Evolutionary conservation across 1,140 invertebrate genomes (phyloP).

Genomic region (Formica selysi): DNA sequence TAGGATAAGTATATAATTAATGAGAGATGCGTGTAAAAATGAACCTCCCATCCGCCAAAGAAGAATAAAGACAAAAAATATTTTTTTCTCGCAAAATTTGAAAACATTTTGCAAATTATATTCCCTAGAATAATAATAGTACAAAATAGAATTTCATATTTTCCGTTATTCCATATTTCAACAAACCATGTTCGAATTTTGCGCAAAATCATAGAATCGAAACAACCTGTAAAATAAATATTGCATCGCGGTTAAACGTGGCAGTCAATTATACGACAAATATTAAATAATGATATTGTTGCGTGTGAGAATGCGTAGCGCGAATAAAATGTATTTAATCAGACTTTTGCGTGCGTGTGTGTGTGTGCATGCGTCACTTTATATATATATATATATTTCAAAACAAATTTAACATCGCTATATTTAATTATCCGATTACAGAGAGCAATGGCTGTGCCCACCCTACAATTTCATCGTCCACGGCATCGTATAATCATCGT

Average conservation of each 20-base stretch:
- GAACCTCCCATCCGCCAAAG: not conserved
- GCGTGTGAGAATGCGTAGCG: too few relatives aligned
- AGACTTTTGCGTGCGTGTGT: not conserved
- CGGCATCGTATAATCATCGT: not conserved
- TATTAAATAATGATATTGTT: conserved; percentile 40
- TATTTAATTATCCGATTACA: conserved; percentile 56
- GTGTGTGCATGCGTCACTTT: not conserved
- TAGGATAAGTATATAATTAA: not conserved
- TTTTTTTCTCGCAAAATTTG: not conserved
- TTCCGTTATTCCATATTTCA: conserved; percentile 32
- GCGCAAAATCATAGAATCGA: conserved; percentile 31
- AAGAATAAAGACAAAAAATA: not conserved
- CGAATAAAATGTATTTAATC: conserved; percentile 11
- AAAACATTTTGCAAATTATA: not conserved
- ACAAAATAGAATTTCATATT: not conserved
- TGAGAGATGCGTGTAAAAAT: not conserved
- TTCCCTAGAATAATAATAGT: conserved; percentile 23
- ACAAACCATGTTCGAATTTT: conserved; percentile 22
- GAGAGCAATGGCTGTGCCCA: not conserved
- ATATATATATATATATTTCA: not conserved
- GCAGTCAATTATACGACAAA: conserved; percentile 40
- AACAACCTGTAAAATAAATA: conserved; percentile 33
- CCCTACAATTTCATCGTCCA: conserved; percentile 34
- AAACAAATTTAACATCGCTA: conserved; percentile 35
- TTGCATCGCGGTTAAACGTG: conserved; percentile 33